Conservation (phyloP, 2,797 vertebrate genomes). For the Gallinago solitaria region DNA sequence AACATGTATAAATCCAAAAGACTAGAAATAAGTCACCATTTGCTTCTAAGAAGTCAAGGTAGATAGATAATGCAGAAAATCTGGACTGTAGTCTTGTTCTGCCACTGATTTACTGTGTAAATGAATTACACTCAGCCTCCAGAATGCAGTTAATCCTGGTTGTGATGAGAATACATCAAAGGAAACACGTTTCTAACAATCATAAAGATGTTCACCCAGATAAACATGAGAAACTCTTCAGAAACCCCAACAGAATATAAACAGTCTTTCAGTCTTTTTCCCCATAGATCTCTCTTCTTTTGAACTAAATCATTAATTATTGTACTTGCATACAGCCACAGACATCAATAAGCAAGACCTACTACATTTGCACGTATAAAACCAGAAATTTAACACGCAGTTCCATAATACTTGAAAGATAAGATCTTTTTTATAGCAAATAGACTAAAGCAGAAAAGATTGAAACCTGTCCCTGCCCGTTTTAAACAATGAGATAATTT, state of each 20-base stretch:
- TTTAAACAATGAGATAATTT: slow-evolving; percentile 61
- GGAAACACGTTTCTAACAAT: neutral
- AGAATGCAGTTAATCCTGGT: neutral
- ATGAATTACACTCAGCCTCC: neutral
- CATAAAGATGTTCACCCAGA: neutral
- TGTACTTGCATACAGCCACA: neutral
- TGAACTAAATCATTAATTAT: neutral
- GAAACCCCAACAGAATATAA: neutral
- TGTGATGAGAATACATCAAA: neutral
- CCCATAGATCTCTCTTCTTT: neutral
- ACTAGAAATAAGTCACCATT: neutral
- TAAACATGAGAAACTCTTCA: neutral
- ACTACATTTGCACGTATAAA: neutral
- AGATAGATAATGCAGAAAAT: neutral
- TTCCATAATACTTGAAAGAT: slow-evolving; percentile 24
- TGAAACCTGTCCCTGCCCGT: slow-evolving; percentile 41
- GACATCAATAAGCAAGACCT: neutral
- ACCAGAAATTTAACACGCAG: neutral
- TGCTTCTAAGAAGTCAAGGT: neutral
- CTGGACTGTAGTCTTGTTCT: neutral
- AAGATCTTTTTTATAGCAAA: slow-evolving; percentile 44
- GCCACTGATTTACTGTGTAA: neutral
- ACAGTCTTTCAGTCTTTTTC: neutral
- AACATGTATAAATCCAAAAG: neutral
- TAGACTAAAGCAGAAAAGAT: slow-evolving; percentile 14